phyloP scores from a whole-genome alignment of 2,797 vertebrate species.

The Neosilurus mollespiculum region DNA sequence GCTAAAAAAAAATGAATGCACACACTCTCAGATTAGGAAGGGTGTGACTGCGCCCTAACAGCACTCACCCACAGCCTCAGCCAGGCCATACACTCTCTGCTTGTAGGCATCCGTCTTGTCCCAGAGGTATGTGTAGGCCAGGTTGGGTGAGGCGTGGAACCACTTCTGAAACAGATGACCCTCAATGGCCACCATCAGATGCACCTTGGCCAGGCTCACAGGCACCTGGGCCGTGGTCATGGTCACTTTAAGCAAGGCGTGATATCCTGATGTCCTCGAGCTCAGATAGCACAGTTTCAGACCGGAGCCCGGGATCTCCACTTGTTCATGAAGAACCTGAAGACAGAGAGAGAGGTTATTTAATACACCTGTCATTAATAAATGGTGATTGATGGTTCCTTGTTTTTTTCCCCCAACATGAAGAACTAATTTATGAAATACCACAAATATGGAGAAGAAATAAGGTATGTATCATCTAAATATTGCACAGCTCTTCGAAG shows the following conservation, averaged over 20 bases:
- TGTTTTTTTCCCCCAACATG: not conserved
- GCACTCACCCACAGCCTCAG: conserved; percentile 82
- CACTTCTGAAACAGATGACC: conserved; percentile 88
- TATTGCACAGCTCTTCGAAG: conserved; percentile 21
- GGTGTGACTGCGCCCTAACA: not conserved
- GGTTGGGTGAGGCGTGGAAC: conserved; percentile 85
- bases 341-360: not conserved
- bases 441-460: conserved; percentile 22
- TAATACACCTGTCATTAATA: not conserved
- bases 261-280: conserved; percentile 83
- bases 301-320: conserved; percentile 80
- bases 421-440: conserved; percentile 11
- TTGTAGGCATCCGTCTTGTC: conserved; percentile 87
- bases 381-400: not conserved
- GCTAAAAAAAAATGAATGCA: not conserved
- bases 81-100: conserved; percentile 83
- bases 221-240: conserved; percentile 85
- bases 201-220: conserved; percentile 84
- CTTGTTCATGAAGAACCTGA: conserved; percentile 87
- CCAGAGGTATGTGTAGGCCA: conserved; percentile 88
- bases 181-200: conserved; percentile 87
- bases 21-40: not conserved
- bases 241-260: conserved; percentile 83
- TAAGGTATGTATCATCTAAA: conserved; percentile 7
- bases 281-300: conserved; percentile 85